A percentile compares a stretch with the other conserved stretches of the same genome.
Evolutionary conservation across 2,113 vertebrate genomes (phyloP).

Genomic region (Engystomops pustulosus): DNA sequence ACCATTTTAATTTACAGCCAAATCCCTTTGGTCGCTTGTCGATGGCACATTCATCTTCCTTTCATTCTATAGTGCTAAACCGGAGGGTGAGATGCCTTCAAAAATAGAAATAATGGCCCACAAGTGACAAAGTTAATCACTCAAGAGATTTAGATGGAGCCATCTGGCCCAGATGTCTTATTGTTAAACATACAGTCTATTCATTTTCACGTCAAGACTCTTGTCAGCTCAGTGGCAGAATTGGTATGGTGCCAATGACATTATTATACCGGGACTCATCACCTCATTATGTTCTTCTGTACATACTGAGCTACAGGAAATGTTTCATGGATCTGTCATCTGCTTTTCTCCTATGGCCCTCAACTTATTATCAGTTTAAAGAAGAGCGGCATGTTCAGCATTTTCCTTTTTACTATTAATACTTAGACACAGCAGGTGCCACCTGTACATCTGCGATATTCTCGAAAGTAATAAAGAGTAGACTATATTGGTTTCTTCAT

Average conservation of each 20-base stretch:
- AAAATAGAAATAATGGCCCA: not conserved
- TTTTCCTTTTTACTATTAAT: not conserved
- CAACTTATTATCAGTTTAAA: not conserved
- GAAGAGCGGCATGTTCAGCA: not conserved
- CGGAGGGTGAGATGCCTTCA: not conserved
- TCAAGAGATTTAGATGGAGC: not conserved
- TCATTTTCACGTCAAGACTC: not conserved
- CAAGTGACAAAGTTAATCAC: not conserved
- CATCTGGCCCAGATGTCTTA: slow-evolving; percentile 6
- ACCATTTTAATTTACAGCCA: not conserved
- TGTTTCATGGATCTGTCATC: not conserved
- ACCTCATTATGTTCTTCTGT: not conserved
- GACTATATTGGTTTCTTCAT: too few relatives aligned
- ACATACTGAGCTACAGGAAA: not conserved
- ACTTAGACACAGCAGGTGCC: not conserved
- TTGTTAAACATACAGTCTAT: not conserved
- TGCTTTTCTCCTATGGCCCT: not conserved
- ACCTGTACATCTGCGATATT: not conserved
- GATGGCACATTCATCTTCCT: not conserved
- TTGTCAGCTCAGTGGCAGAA: not conserved
- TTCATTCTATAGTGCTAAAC: not conserved
- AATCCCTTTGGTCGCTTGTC: not conserved
- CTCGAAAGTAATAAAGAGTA: not conserved
- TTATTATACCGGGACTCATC: slow-evolving; percentile 1
- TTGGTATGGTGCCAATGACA: not conserved